Conservation (phyloP, 2,797 vertebrate species). For the Cichlasoma orientale region DNA sequence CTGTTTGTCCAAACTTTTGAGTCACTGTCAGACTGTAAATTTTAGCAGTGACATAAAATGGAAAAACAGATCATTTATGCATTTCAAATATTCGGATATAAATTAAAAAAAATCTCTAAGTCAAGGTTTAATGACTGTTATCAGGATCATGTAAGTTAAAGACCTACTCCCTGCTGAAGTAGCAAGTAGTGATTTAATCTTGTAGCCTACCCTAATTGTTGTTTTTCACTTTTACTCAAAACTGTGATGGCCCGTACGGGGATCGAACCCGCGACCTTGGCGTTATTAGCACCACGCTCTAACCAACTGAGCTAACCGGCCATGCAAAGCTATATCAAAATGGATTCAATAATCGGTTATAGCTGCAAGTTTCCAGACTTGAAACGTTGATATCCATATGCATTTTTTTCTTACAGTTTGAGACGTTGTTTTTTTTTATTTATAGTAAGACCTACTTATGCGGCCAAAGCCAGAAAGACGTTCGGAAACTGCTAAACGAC, state of each 20-base stretch:
- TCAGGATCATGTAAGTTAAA: neutral
- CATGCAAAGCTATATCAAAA: no score
- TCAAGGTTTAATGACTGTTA: neutral
- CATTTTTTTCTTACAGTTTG: no score
- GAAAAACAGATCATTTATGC: accelerated
- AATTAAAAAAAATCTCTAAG: neutral
- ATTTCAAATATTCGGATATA: neutral
- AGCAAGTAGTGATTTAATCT: neutral
- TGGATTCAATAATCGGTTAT: no score
- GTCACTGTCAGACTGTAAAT: no score
- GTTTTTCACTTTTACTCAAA: no score
- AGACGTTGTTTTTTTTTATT: neutral
- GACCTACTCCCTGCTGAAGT: neutral
- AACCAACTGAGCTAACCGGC: constrained; percentile 71
- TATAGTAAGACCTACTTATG: neutral
- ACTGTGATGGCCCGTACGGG: constrained; percentile 53
- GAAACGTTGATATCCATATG: neutral
- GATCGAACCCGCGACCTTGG: constrained; percentile 76
- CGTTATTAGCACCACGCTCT: constrained; percentile 79
- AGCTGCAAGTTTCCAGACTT: no score
- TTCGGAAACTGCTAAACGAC: neutral
- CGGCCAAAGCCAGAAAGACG: accelerated
- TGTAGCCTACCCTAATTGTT: neutral
- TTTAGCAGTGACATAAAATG: neutral
- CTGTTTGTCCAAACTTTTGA: neutral